Evolutionary conservation across 2,113 vertebrate species (phyloP).

Genomic region (Ptychochromis oligacanthus): DNA sequence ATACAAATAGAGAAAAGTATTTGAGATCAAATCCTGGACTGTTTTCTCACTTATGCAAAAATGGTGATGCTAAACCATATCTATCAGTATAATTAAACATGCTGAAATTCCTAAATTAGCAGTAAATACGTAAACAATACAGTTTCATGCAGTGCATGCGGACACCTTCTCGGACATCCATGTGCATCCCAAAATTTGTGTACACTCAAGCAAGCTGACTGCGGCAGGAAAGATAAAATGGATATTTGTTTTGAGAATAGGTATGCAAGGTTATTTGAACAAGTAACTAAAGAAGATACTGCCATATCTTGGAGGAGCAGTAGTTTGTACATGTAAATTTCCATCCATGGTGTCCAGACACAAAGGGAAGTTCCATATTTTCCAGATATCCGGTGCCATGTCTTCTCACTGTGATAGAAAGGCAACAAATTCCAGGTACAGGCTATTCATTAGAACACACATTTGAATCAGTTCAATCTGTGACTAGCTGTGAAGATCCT

Average conservation of each 20-base stretch:
- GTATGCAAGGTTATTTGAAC: neutral
- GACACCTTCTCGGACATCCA: neutral
- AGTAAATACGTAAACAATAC: neutral
- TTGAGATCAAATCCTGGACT: neutral
- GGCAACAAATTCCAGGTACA: no score
- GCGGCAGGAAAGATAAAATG: rapidly evolving
- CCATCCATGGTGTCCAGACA: neutral
- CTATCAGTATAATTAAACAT: rapidly evolving
- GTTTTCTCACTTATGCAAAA: neutral
- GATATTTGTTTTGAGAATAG: neutral
- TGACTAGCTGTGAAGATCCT: no score
- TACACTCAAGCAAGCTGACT: neutral
- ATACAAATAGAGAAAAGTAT: slow-evolving; percentile 8
- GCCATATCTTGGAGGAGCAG: rapidly evolving
- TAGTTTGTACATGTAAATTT: neutral
- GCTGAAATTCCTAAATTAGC: neutral
- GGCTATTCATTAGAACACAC: no score
- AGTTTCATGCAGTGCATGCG: rapidly evolving
- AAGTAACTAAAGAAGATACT: rapidly evolving
- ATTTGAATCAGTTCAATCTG: no score
- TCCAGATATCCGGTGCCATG: no score
- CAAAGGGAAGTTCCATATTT: neutral
- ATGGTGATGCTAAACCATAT: neutral
- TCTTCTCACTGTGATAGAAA: no score
- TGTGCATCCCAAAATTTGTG: neutral